Evolutionary conservation across 2,888 invertebrate genomes (phyloP).

Genomic region (Nemurella pictetii): DNA sequence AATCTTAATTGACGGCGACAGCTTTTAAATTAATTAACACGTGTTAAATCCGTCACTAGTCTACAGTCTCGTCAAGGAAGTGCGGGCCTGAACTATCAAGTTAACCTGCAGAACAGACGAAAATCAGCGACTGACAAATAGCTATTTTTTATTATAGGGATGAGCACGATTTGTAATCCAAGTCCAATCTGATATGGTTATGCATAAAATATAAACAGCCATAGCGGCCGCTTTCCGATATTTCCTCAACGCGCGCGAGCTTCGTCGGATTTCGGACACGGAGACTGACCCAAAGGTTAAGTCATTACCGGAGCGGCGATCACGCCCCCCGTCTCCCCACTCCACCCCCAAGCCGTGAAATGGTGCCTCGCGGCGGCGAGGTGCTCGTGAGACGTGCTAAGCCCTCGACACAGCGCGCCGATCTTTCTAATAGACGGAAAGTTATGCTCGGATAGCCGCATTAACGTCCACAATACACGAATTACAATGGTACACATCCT

Average conservation of each 20-base stretch:
- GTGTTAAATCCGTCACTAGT: neutral
- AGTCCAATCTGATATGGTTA: neutral
- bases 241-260: neutral
- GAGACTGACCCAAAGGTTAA: neutral
- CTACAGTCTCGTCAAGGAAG: neutral
- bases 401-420: neutral
- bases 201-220: neutral
- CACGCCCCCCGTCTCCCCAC: neutral
- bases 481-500: neutral
- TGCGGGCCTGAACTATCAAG: neutral
- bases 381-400: neutral
- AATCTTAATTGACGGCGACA: neutral
- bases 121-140: neutral
- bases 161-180: neutral
- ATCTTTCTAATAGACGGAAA: neutral
- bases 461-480: neutral
- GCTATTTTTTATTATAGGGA: neutral
- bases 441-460: slow-evolving; percentile 15
- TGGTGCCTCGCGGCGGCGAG: neutral
- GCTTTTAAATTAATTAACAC: neutral
- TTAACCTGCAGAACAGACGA: neutral
- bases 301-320: neutral
- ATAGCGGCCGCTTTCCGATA: neutral
- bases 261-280: neutral
- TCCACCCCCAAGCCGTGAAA: no score